Percentiles rank a stretch among this genome's conserved stretches.
These are phyloP conservation scores for Apodemia mormo DNA, from an alignment of 2,888 invertebrate genomes.

Conservation along the genomic window DNA sequence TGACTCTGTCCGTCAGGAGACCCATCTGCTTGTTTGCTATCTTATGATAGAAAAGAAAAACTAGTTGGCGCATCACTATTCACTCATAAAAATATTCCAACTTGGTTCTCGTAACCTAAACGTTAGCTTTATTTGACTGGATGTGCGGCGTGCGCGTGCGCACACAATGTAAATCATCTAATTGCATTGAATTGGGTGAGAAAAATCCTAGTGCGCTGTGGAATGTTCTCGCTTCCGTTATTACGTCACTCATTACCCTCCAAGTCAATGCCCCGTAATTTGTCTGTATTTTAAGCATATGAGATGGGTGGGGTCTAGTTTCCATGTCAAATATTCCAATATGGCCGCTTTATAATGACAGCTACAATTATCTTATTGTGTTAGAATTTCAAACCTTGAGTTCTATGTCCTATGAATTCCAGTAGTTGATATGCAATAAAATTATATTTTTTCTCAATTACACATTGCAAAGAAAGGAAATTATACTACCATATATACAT, in stretches of 20 bases:
- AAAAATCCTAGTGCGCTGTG: constrained; percentile 51
- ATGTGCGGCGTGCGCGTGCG: constrained; percentile 19
- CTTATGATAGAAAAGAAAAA: no score
- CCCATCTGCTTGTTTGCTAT: no score
- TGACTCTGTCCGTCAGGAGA: no score
- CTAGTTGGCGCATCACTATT: no score
- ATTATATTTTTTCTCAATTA: no score
- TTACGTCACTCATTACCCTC: constrained; percentile 49
- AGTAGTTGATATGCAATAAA: no score
- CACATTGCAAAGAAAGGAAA: no score
- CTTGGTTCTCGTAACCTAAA: no score
- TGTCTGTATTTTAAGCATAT: constrained; percentile 31
- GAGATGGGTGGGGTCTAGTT: constrained; percentile 34
- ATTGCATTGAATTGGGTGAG: constrained; percentile 63
- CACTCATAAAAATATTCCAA: no score
- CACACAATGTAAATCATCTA: constrained; percentile 60
- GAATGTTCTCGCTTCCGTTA: constrained; percentile 53
- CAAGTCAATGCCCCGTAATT: constrained; percentile 50
- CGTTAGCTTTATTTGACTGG: background rate
- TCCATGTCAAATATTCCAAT: constrained; percentile 21
- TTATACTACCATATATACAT: no score
- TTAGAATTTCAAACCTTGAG: background rate
- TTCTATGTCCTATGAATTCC: no score
- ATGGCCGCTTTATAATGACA: constrained; percentile 4
- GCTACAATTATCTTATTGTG: constrained; percentile 21